Evolutionary conservation across 2,797 vertebrate genomes (phyloP), one percentile per base, ranked within the genome.

Genomic region (Ctenochaetus hawaiiensis): DNA sequence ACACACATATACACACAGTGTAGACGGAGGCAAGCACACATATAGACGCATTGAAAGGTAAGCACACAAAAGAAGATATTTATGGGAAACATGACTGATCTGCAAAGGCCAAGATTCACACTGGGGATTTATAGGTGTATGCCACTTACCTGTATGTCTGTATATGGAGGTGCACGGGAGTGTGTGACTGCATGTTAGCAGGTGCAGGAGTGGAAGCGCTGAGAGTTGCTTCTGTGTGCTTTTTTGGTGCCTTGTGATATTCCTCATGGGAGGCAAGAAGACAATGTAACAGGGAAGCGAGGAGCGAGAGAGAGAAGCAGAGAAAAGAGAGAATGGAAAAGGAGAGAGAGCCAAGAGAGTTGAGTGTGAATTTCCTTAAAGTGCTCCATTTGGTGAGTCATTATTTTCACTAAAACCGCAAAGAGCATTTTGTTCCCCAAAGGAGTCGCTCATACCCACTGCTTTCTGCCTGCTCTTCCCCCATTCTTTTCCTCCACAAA

Each of bases 381-480:
- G 90, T 94, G 93, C 92, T 94, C 90, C 89, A 90, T 95, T 95
- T 94, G 90, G 92, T 92, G 92, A 95, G 91, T 95, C 93, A 94
- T 95, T 93, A 95, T 92, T 93, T 94, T 93, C 92, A 91, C 92
- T 93, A 93, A 91, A 93, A 90, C 90, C 82, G 81, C 90, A 93
- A 94, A 95, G 93, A 94, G 93, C 93, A 91, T 93, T 92, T 87
- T 75, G 80, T 86, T 87, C 85, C 94, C 93, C 90, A 82, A 78
- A 92, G 94, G 92, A 91, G 84, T 80, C 58, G 51, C 75, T 76
- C 59, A 75, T 75, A 48, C 81, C 67, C 62, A 39, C 81, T 80
- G 62, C 70, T 70, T 76, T 59, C 76, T 45, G 65, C 79, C 75
- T 78, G 37, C 70, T 69, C 68, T 75, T 67, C 76, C 62, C 62